phyloP scores from a whole-genome alignment of 1,140 invertebrate genomes.

The Bombus balteatus region DNA sequence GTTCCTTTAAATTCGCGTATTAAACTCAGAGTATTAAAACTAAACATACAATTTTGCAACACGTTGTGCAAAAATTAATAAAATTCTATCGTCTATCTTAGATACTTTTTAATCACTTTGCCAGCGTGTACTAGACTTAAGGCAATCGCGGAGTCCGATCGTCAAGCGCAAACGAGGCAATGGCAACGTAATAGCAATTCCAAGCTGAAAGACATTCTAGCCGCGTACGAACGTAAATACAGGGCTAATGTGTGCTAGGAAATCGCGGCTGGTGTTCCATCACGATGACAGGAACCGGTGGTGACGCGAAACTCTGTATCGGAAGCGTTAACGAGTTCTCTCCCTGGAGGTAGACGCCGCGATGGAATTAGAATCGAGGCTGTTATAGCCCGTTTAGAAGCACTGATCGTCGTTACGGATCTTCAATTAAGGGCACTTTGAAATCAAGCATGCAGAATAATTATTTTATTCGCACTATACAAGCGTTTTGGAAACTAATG shows the following conservation, averaged over 20 bases:
- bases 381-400: conserved; percentile 34
- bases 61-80: no score
- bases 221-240: conserved; percentile 35
- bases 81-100: no score
- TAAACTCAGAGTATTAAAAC: not conserved
- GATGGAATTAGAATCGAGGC: conserved; percentile 47
- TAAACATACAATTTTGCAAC: not conserved
- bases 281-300: conserved; percentile 21
- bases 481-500: not conserved
- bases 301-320: conserved; percentile 34
- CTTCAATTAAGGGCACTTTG: conserved; percentile 33
- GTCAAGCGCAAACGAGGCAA: conserved; percentile 13
- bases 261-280: not conserved
- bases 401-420: conserved; percentile 24
- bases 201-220: conserved; percentile 17
- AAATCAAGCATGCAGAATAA: conserved; percentile 12
- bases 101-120: no score
- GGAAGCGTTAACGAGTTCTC: conserved; percentile 43
- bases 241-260: conserved; percentile 31
- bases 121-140: not conserved
- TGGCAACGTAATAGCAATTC: conserved; percentile 15
- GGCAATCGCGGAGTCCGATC: not conserved
- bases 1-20: no score
- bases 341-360: not conserved
- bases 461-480: not conserved